These are phyloP conservation scores for Crossocerus cetratus DNA, from an alignment of 2,888 invertebrate genomes.

Conservation along the genomic window DNA sequence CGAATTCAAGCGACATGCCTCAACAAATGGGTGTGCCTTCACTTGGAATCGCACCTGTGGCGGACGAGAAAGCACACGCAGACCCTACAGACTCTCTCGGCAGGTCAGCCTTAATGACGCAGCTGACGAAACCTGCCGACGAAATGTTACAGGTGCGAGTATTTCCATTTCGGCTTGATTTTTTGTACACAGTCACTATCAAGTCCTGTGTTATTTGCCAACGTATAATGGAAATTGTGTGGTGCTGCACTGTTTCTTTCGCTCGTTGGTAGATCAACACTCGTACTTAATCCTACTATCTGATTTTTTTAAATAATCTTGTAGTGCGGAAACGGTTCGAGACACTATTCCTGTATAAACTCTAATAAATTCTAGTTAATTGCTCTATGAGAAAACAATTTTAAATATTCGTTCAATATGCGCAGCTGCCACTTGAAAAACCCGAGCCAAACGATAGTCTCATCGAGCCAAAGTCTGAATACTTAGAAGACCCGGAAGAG, in stretches of 20 bases:
- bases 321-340: conserved; percentile 74
- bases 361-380: not conserved
- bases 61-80: conserved; percentile 70
- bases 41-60: conserved; percentile 77
- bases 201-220: conserved; percentile 52
- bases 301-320: conserved; percentile 55
- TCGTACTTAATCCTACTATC: conserved; percentile 73
- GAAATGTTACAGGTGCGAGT: conserved; percentile 73
- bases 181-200: no score
- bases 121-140: conserved; percentile 75
- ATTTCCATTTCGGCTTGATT: no score
- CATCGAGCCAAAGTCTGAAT: conserved; percentile 87
- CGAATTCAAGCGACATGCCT: conserved; percentile 78
- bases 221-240: conserved; percentile 68
- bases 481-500: conserved; percentile 84
- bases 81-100: conserved; percentile 73
- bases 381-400: not conserved
- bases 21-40: conserved; percentile 71
- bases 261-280: conserved; percentile 74
- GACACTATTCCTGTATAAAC: conserved; percentile 47
- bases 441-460: conserved; percentile 79
- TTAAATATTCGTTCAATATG: conserved; percentile 15
- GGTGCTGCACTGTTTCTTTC: conserved; percentile 65
- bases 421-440: conserved; percentile 77
- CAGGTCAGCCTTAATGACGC: conserved; percentile 75